Conservation (phyloP, 2,888 invertebrate species). For the Dexiosoma caninum region DNA sequence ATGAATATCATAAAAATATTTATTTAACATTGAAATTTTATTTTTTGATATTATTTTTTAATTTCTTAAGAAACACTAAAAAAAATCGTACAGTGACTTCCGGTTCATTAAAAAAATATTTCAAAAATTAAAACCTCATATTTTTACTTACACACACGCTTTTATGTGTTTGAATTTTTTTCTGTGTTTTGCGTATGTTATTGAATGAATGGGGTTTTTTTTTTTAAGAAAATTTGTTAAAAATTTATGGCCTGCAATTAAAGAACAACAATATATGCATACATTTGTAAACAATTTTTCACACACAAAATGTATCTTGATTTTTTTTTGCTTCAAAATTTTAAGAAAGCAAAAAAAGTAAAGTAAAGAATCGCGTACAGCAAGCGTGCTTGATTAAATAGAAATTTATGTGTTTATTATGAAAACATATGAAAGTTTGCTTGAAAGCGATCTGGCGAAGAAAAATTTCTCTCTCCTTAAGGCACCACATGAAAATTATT, state of each 20-base stretch:
- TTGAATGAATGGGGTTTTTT: slow-evolving; percentile 2
- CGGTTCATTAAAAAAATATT: slow-evolving; percentile 5
- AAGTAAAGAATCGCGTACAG: too few relatives aligned
- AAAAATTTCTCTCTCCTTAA: too few relatives aligned
- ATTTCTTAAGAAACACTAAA: slow-evolving; percentile 1
- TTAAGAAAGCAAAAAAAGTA: too few relatives aligned
- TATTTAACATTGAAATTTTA: slow-evolving; percentile 41
- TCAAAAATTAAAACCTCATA: not conserved
- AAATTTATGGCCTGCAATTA: slow-evolving; percentile 47
- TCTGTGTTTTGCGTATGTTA: slow-evolving; percentile 5
- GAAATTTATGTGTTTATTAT: too few relatives aligned
- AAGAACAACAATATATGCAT: slow-evolving; percentile 19
- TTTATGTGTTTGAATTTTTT: slow-evolving; percentile 3
- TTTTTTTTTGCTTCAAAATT: not conserved
- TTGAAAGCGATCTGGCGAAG: too few relatives aligned
- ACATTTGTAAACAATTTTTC: slow-evolving; percentile 22
- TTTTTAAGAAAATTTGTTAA: slow-evolving; percentile 27
- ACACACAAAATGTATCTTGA: not conserved
- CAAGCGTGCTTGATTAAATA: too few relatives aligned
- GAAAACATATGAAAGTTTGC: too few relatives aligned
- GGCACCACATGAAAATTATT: too few relatives aligned
- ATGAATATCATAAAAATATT: not conserved
- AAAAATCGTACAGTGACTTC: slow-evolving; percentile 37
- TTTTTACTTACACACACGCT: not conserved
- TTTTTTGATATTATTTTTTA: not conserved